Conservation (phyloP, 2,888 invertebrate species). For the Notocelia uddmanniana region DNA sequence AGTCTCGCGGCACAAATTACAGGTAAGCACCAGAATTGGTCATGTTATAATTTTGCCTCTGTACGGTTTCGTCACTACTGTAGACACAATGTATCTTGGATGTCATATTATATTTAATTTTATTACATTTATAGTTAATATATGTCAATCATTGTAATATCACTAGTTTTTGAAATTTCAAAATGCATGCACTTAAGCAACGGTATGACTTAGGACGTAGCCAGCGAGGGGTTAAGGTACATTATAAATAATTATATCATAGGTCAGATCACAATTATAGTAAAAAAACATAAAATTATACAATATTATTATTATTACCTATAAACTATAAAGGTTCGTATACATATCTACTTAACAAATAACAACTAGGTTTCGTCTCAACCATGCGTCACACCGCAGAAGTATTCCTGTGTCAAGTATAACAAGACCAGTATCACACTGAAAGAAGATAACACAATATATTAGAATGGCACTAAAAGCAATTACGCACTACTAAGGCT, state of each 20-base stretch:
- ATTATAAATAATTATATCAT: background rate
- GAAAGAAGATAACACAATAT: constrained; percentile 64
- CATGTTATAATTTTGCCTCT: background rate
- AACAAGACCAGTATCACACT: constrained; percentile 77
- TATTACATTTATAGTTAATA: background rate
- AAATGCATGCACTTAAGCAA: background rate
- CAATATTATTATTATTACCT: constrained; percentile 20
- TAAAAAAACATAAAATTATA: background rate
- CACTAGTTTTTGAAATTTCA: background rate
- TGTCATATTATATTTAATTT: background rate
- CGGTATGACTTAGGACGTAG: background rate
- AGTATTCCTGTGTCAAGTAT: constrained; percentile 78
- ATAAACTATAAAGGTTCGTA: background rate
- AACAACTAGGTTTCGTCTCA: constrained; percentile 38
- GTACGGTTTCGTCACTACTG: background rate
- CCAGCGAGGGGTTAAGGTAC: background rate
- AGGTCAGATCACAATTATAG: background rate
- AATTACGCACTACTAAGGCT: constrained; percentile 22
- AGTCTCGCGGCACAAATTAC: constrained; percentile 6
- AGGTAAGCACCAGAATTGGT: constrained; percentile 3
- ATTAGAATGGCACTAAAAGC: constrained; percentile 44
- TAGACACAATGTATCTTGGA: background rate
- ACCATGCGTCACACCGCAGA: constrained; percentile 66
- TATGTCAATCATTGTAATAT: background rate
- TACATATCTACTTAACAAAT: constrained; percentile 14